Percentiles rank a stretch among this genome's conserved stretches.
phyloP scores from a whole-genome alignment of 2,888 invertebrate genomes.

The Phasia obesa region DNA sequence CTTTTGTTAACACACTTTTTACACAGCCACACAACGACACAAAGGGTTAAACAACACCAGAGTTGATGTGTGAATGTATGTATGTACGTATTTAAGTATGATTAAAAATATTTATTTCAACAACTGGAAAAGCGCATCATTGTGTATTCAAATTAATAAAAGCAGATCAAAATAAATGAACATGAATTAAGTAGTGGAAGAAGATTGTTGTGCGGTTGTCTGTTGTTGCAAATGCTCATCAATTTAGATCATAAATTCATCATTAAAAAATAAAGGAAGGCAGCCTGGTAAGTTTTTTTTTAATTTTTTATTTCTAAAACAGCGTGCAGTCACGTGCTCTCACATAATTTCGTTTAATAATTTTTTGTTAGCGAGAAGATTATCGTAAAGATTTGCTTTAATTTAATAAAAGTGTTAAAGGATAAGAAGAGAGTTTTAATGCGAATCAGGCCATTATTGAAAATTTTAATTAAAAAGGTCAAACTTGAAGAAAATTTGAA shows the following conservation, averaged over 20 bases:
- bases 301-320: constrained; percentile 27
- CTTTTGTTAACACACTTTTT: constrained; percentile 66
- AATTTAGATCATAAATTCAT: constrained; percentile 69
- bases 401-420: constrained; percentile 67
- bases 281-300: constrained; percentile 37
- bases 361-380: constrained; percentile 32
- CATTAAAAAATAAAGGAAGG: constrained; percentile 52
- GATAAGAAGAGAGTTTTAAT: constrained; percentile 9
- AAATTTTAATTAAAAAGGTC: constrained; percentile 17
- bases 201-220: constrained; percentile 28
- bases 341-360: constrained; percentile 52
- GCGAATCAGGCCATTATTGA: constrained; percentile 4
- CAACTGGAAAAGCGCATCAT: constrained; percentile 67
- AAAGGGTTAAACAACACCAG: constrained; percentile 56
- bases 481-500: neutral
- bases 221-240: constrained; percentile 55
- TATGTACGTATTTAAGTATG: constrained; percentile 63
- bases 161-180: constrained; percentile 35
- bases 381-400: constrained; percentile 53
- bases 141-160: constrained; percentile 57
- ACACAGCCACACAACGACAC: neutral
- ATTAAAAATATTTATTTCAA: constrained; percentile 60
- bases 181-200: constrained; percentile 19
- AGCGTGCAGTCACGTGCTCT: constrained; percentile 68
- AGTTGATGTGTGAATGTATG: constrained; percentile 40